Evolutionary conservation across 2,113 vertebrate genomes (phyloP).

Genomic region (Rhizomys pruinosus): DNA sequence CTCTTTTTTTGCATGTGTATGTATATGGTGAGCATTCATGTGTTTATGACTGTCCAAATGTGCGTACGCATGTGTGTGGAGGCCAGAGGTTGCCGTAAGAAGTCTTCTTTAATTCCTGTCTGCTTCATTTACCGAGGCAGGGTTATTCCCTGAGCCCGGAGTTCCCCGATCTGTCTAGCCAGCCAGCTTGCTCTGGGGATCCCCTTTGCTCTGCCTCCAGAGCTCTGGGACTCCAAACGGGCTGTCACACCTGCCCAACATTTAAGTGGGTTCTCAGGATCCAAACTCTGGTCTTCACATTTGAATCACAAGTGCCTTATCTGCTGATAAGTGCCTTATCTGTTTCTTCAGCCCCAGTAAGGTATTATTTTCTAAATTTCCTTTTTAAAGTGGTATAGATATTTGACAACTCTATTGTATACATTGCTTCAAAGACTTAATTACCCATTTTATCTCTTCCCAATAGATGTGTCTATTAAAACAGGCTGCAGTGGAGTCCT

Average conservation of each 20-base stretch:
- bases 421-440: slow-evolving; percentile 63
- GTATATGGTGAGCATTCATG: background rate
- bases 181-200: background rate
- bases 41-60: background rate
- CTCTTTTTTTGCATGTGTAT: background rate
- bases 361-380: slow-evolving; percentile 65
- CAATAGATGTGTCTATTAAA: slow-evolving; percentile 53
- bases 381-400: slow-evolving; percentile 67
- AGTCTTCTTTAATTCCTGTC: no score
- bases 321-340: no score
- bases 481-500: slow-evolving; percentile 41
- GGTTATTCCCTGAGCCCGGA: background rate
- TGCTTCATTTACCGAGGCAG: no score
- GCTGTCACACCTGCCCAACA: background rate
- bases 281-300: background rate
- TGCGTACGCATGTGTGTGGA: background rate
- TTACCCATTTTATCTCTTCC: slow-evolving; percentile 75
- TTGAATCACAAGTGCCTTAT: no score
- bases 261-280: background rate
- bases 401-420: slow-evolving; percentile 65
- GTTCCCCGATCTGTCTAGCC: background rate
- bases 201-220: background rate
- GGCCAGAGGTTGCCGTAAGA: background rate
- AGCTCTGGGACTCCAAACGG: background rate
- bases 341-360: background rate